phyloP scores from a whole-genome alignment of 2,888 invertebrate species.

The Lysandra coridon region DNA sequence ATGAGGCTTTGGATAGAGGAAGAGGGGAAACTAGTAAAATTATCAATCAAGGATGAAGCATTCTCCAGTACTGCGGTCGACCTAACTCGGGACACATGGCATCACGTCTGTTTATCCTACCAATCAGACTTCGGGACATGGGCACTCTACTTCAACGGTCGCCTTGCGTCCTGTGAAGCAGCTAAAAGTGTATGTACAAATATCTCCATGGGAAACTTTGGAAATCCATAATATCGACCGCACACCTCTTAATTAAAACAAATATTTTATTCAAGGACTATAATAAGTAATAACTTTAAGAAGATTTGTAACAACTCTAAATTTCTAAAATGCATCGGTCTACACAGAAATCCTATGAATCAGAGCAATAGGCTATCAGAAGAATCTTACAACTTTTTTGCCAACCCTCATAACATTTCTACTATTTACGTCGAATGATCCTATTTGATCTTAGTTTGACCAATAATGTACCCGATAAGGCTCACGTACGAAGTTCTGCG shows the following conservation, averaged over 20 bases:
- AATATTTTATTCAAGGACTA: neutral
- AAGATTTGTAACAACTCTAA: neutral
- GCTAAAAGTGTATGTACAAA: constrained; percentile 55
- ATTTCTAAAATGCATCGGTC: neutral
- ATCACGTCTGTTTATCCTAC: constrained; percentile 85
- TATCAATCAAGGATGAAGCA: constrained; percentile 74
- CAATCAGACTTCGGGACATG: constrained; percentile 81
- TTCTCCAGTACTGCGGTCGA: constrained; percentile 72
- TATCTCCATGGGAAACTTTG: constrained; percentile 11
- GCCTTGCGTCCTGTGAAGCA: constrained; percentile 65
- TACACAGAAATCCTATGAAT: neutral
- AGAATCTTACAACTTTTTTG: neutral
- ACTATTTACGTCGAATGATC: constrained; percentile 1
- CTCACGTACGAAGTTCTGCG: neutral
- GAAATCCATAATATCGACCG: neutral
- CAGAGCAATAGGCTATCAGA: neutral
- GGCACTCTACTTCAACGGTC: constrained; percentile 82
- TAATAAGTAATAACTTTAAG: neutral
- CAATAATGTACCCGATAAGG: constrained; percentile 9
- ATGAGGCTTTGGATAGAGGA: constrained; percentile 82
- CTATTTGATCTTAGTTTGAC: neutral
- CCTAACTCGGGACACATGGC: constrained; percentile 76
- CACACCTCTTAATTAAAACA: neutral
- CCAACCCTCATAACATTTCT: neutral
- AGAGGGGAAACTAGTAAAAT: constrained; percentile 75